Evolutionary conservation across 2,113 vertebrate species (phyloP).

Genomic region (Bubo blakistoni): DNA sequence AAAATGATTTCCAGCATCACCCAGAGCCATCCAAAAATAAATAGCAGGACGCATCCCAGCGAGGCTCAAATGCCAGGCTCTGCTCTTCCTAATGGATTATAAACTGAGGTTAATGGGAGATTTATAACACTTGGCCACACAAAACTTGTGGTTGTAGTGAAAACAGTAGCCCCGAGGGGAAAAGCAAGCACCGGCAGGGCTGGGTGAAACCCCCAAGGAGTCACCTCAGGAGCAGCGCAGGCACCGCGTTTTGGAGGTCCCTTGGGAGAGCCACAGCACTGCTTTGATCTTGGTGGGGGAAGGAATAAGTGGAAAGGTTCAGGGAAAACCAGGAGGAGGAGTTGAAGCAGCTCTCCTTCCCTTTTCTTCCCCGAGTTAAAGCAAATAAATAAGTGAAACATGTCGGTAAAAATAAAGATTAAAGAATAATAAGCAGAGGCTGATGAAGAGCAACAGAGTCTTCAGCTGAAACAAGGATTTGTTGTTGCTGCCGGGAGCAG

Average conservation of each 20-base stretch:
- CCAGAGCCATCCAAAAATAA: not conserved
- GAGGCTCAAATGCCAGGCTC: fast-evolving
- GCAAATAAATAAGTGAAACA: not conserved
- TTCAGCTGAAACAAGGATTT: not conserved
- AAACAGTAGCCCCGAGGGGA: not conserved
- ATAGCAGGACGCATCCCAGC: not conserved
- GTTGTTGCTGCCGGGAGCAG: not conserved
- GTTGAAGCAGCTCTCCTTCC: not conserved
- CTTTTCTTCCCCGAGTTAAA: not conserved
- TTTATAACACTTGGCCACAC: not conserved
- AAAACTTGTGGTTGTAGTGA: not conserved
- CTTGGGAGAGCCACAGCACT: not conserved
- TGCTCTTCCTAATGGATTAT: not conserved
- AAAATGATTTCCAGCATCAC: not conserved
- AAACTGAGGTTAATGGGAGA: not conserved
- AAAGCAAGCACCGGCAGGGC: not conserved
- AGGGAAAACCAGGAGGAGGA: not conserved
- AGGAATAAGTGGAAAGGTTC: not conserved
- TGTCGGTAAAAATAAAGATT: not conserved
- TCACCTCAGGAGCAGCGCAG: fast-evolving
- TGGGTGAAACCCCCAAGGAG: not conserved
- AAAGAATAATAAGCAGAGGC: not conserved
- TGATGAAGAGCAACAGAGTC: not conserved
- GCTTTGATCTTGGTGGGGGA: not conserved
- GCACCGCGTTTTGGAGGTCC: not conserved